These are phyloP conservation scores for Pyrocephalus nanus DNA, from an alignment of 2,797 vertebrate species.

Conservation along the genomic window DNA sequence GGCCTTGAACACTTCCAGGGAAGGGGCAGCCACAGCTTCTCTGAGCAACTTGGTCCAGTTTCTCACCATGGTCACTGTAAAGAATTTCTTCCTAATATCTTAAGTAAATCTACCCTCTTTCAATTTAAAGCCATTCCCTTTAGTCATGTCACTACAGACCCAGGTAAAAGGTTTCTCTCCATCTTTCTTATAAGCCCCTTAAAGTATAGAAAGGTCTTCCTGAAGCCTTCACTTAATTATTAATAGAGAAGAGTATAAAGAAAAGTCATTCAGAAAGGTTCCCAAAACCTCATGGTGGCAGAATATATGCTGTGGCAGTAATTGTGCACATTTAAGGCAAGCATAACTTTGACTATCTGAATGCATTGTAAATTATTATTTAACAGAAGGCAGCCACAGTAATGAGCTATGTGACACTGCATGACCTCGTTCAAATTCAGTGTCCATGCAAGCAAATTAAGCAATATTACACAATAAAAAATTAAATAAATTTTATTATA, in stretches of 20 bases:
- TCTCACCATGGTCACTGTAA: neutral
- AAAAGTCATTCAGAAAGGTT: neutral
- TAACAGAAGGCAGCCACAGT: neutral
- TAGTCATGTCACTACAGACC: neutral
- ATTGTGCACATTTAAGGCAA: neutral
- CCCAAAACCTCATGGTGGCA: neutral
- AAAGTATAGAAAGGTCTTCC: neutral
- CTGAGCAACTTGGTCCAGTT: neutral
- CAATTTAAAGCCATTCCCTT: neutral
- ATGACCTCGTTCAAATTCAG: neutral
- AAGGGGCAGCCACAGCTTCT: neutral
- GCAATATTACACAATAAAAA: neutral
- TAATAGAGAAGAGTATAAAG: neutral
- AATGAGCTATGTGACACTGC: neutral
- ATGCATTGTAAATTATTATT: neutral
- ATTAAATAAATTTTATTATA: conserved; percentile 6
- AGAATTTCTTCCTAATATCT: neutral
- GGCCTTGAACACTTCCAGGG: neutral
- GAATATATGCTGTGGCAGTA: neutral
- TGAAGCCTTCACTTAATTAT: neutral
- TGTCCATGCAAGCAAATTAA: conserved; percentile 13
- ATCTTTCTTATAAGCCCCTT: neutral
- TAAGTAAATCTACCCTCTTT: neutral
- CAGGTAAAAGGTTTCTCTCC: neutral
- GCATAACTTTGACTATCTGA: neutral